Percentiles rank a stretch among this genome's conserved stretches.
These are phyloP conservation scores for Eidolon helvum DNA, from an alignment of 2,113 vertebrate species.

Conservation along the genomic window DNA sequence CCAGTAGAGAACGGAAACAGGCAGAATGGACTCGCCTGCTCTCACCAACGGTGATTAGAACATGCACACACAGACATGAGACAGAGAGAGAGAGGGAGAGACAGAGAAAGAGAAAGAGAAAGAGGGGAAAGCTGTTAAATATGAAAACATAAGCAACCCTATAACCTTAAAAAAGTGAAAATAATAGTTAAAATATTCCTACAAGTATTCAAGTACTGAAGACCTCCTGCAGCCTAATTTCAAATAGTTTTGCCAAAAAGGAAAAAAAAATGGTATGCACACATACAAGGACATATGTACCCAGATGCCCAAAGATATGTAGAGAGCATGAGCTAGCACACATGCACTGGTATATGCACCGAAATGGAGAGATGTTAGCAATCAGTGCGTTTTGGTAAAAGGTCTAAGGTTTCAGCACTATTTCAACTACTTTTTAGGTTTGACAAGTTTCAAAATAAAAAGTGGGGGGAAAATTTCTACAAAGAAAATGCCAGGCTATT, in stretches of 20 bases:
- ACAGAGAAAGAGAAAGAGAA: background rate
- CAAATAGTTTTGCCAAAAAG: background rate
- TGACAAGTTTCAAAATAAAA: slow-evolving; percentile 14
- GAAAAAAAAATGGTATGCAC: background rate
- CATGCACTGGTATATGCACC: rapidly evolving
- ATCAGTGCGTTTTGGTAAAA: background rate
- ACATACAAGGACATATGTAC: rapidly evolving
- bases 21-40: background rate
- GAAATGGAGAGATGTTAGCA: rapidly evolving
- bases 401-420: background rate
- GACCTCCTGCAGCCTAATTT: background rate
- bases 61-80: too few relatives aligned
- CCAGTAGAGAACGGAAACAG: too few relatives aligned
- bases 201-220: background rate
- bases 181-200: background rate
- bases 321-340: too few relatives aligned
- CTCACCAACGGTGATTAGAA: background rate
- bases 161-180: background rate
- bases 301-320: rapidly evolving
- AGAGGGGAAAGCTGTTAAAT: background rate
- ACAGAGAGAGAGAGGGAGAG: background rate
- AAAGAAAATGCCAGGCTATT: background rate
- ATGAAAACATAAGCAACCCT: background rate
- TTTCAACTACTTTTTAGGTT: background rate
- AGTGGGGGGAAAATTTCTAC: background rate